phyloP scores from a whole-genome alignment of 2,888 invertebrate genomes.

The Scelioninae gen. 2 region DNA sequence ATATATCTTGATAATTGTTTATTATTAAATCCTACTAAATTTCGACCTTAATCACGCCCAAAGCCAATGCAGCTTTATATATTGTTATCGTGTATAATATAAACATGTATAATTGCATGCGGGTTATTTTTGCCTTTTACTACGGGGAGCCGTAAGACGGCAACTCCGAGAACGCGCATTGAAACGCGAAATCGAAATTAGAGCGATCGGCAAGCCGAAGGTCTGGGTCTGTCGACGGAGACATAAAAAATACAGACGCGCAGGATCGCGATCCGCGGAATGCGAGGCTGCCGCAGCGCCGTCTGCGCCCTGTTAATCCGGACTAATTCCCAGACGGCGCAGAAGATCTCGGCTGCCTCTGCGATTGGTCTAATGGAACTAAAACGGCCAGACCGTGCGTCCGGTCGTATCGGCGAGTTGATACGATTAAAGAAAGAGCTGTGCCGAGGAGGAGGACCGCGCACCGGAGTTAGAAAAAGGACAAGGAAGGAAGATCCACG shows the following conservation, averaged over 20 bases:
- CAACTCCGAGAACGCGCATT: too few species aligned
- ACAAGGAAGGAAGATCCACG: constrained; percentile 28
- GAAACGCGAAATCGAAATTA: constrained; percentile 28
- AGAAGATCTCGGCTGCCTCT: constrained; percentile 53
- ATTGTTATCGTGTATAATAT: too few species aligned
- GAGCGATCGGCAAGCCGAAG: constrained; percentile 28
- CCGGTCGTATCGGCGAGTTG: constrained; percentile 48
- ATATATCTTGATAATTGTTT: too few species aligned
- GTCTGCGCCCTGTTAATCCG: constrained; percentile 63
- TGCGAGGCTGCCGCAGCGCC: constrained; percentile 43
- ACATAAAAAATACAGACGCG: constrained; percentile 50
- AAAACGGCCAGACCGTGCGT: constrained; percentile 58
- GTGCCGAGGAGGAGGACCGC: constrained; percentile 28
- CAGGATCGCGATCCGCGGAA: constrained; percentile 57
- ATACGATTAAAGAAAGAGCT: constrained; percentile 48
- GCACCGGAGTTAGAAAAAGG: constrained; percentile 46
- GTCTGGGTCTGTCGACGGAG: constrained; percentile 46
- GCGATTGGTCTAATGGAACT: constrained; percentile 61
- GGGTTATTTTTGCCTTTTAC: too few species aligned
- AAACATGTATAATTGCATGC: too few species aligned
- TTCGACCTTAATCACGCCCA: too few species aligned
- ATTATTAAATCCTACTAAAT: too few species aligned
- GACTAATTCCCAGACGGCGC: constrained; percentile 66
- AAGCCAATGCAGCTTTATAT: too few species aligned
- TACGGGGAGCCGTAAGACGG: too few species aligned